Evolutionary conservation across 2,113 vertebrate species (phyloP).

Genomic region (Octodon degus): DNA sequence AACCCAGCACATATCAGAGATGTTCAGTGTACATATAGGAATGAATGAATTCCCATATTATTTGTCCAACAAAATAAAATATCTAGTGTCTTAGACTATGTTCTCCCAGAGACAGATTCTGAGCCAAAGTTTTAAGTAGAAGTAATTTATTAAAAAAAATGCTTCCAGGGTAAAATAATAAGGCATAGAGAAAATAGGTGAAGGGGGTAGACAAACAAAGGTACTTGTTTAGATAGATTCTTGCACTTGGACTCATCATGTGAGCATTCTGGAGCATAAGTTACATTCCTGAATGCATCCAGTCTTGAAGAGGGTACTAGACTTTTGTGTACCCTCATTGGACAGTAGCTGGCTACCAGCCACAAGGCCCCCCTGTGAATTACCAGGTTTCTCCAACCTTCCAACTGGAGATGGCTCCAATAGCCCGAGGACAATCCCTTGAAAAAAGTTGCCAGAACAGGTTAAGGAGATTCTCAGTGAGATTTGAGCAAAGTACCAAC

Average conservation of each 20-base stretch:
- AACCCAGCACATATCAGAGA: neutral
- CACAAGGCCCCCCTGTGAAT: neutral
- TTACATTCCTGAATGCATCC: neutral
- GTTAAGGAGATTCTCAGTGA: neutral
- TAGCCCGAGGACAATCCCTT: neutral
- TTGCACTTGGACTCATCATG: neutral
- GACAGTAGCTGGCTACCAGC: neutral
- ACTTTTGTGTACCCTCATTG: neutral
- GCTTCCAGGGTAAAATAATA: neutral
- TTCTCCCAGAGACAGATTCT: neutral
- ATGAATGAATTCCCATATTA: neutral
- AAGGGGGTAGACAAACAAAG: neutral
- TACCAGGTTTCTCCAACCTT: neutral
- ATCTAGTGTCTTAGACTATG: neutral
- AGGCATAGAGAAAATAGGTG: neutral
- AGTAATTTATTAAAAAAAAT: neutral
- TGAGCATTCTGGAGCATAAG: neutral
- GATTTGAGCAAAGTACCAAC: neutral
- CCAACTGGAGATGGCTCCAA: neutral
- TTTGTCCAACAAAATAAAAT: neutral
- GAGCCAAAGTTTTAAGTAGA: neutral
- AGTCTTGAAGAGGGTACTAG: neutral
- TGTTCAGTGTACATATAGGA: neutral
- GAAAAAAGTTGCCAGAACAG: neutral
- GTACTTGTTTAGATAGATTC: neutral